Evolutionary conservation across 2,797 vertebrate species (phyloP), one percentile per base, ranked within the genome.

Genomic region (Poecilia gillii): DNA sequence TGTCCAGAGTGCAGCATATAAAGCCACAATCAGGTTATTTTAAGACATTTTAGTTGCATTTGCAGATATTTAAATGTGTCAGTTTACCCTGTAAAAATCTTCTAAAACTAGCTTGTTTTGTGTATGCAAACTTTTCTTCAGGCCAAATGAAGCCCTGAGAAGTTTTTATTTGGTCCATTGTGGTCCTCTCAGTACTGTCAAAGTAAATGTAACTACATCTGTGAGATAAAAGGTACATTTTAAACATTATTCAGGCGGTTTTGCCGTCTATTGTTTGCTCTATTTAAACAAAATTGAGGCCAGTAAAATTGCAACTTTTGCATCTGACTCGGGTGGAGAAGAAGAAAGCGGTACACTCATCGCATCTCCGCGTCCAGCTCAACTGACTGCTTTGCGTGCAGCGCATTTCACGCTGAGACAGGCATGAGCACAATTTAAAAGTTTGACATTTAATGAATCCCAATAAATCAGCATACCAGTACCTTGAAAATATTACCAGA

Each of bases 91-190:
- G 43, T 68, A 39, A 33, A 49, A 72, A 45, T 72, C 68, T 4
- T 79, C 0, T 6, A 3, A 74, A 71, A 13, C 39, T 28, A 74
- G 36, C 41, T 31, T 78, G 0, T n/a, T 5, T 5, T 18, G 23
- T 81, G 13, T 82, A 70, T 81, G 49, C 72, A 3, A 8, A 55
- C 3, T 62, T 33, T 66, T 7, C 68, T 6, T 73, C 11, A 46
- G 3, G 20, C 74, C 14, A 28, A 81, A 83, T 83, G 82, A 78
- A 87, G 18, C 25, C 46, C 4, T 8, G 3, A 14, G 74, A 9
- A n/a, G 53, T 73, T 71, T 82, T 14, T 28, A 28, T 77, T 66
- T 77, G 55, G 49, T 36, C 9, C 11, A 3, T 41, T 53, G 33
- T 51, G n/a, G 9, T 68, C 13, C 31, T 33, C 23, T 14, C 36